These are phyloP conservation scores for Xyliphius kryptos DNA, from an alignment of 2,113 vertebrate genomes.

Conservation along the genomic window DNA sequence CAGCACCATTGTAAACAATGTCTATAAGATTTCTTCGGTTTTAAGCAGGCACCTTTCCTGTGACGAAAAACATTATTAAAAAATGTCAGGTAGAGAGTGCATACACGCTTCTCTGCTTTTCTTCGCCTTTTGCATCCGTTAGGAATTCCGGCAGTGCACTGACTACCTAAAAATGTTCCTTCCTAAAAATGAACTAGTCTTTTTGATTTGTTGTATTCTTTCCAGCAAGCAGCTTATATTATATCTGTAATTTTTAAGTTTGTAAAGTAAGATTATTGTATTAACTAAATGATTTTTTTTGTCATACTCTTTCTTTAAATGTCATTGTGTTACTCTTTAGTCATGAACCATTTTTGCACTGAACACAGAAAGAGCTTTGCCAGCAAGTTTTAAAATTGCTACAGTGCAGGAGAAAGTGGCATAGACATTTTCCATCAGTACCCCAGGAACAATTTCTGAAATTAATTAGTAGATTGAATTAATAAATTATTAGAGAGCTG, in stretches of 20 bases:
- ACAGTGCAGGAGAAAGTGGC: conserved; percentile 5
- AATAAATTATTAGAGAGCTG: conserved; percentile 26
- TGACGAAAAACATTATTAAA: conserved; percentile 33
- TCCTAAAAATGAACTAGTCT: conserved; percentile 19
- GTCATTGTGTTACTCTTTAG: conserved; percentile 12
- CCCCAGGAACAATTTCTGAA: conserved; percentile 9
- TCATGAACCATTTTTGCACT: conserved; percentile 3
- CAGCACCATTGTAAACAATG: too few species aligned
- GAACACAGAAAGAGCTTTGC: conserved; percentile 1
- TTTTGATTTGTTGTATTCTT: conserved; percentile 27
- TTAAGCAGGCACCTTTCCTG: not conserved
- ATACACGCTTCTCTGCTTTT: conserved; percentile 18
- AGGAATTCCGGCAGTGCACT: conserved; percentile 28
- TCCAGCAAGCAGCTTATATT: conserved; percentile 18
- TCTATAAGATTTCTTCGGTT: not conserved
- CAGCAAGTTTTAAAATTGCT: conserved; percentile 25
- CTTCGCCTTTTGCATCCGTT: conserved; percentile 31
- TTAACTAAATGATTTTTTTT: conserved; percentile 19
- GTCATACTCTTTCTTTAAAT: conserved; percentile 16
- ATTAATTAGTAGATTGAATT: conserved; percentile 25
- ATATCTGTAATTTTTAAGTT: conserved; percentile 1
- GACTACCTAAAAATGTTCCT: conserved; percentile 38
- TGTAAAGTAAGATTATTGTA: conserved; percentile 25
- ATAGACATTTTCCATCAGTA: conserved; percentile 21
- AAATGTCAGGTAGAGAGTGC: conserved; percentile 16